Conservation (phyloP, 1,140 invertebrate species). For the Acromyrmex charruanus region DNA sequence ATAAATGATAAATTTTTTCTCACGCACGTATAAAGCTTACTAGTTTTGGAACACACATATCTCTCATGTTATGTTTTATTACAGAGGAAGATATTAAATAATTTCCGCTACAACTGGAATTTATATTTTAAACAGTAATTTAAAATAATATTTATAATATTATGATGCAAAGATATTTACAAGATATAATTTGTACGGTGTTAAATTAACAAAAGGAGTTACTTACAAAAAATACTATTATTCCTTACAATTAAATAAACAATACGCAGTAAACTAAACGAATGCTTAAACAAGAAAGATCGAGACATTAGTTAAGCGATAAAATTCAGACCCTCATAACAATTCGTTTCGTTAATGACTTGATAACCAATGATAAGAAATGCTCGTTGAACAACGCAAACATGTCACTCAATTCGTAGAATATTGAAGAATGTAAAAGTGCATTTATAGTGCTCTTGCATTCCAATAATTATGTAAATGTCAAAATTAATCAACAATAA, state of each 20-base stretch:
- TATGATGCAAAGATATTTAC: neutral
- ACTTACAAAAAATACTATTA: neutral
- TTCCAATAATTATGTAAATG: slow-evolving; percentile 18
- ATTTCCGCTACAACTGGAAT: too few species aligned
- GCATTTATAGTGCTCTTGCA: neutral
- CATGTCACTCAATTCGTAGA: neutral
- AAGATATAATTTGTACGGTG: neutral
- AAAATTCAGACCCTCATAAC: slow-evolving; percentile 13
- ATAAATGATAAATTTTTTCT: slow-evolving; percentile 1
- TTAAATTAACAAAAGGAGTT: neutral
- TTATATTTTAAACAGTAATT: neutral
- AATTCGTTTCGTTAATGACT: slow-evolving; percentile 29
- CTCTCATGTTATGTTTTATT: neutral
- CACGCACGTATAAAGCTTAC: neutral
- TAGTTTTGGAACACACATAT: neutral
- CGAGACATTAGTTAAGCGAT: slow-evolving; percentile 8
- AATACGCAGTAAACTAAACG: neutral
- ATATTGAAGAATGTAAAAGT: neutral
- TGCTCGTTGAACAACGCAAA: slow-evolving; percentile 7
- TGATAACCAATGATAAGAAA: slow-evolving; percentile 38
- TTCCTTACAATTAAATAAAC: neutral
- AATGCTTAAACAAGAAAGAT: slow-evolving; percentile 16
- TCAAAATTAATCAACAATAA: slow-evolving; percentile 1
- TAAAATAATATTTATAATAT: neutral
- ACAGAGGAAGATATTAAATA: neutral